Evolutionary conservation across 2,797 vertebrate genomes (phyloP), one percentile per base, ranked within the genome.

Genomic region (Lutjanus campechanus): DNA sequence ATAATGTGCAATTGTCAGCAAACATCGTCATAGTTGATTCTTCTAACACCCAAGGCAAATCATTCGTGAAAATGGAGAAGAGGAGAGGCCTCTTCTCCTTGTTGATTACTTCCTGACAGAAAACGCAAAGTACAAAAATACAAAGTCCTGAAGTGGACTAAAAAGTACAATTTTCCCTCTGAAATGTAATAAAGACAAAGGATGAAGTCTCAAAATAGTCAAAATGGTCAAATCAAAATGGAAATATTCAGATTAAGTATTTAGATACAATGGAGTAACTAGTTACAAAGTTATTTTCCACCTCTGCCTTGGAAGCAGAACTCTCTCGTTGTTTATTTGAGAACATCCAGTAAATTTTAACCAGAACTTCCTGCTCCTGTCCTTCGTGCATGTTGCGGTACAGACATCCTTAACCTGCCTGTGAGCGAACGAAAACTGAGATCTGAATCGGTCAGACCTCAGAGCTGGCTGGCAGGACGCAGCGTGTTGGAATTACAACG

Each of bases 381-480:
- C 50, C 67, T 76, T 47, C 17, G 64, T 46, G 50, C 29, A 70
- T 64, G 70, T 76, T 83, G 64, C 0, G 56, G 66, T 63, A 10
- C 49, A 80, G 71, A 79, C 79, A 70, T 55, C 77, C 79, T 76
- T 54, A 80, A 80, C 73, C 55, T 83, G 82, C 78, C 80, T 67
- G 81, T 7, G 77, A 71, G 74, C 12, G 17, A 88, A 79, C 1
- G 46, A 84, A 79, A 85, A 81, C 59, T 58, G 36, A 85, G 72
- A 85, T 88, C 87, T 82, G 49, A 88, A 58, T 89, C 59, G 5
- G 77, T 82, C 55, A 76, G 67, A 88, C 82, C 84, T 80, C 79
- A 85, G 68, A 77, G 65, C 40, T 40, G 50, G 40, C 69, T 82
- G 85, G 72, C 69, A 77, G 51, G 41, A 82, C 8, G 8, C 71